Conservation (phyloP, 2,888 invertebrate genomes). For the Drosophila paucipuncta region DNA sequence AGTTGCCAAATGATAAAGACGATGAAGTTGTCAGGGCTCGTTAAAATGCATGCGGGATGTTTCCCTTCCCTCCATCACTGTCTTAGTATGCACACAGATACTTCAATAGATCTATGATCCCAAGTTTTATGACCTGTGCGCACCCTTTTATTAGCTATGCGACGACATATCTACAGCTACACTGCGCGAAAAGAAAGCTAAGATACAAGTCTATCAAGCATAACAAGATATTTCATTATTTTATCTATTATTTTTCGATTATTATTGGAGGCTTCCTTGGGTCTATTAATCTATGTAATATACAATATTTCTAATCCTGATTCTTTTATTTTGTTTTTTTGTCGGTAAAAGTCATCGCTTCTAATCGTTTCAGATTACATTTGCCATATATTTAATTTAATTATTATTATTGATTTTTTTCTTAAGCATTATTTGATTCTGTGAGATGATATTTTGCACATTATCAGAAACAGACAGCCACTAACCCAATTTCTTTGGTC, state of each 20-base stretch:
- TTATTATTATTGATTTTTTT: neutral
- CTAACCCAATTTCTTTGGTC: neutral
- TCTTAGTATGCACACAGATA: neutral
- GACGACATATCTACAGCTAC: neutral
- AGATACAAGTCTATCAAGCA: too few species aligned
- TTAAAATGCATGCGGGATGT: slow-evolving; percentile 35
- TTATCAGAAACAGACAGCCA: neutral
- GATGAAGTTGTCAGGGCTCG: slow-evolving; percentile 34
- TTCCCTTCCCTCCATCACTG: fast-evolving
- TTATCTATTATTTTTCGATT: neutral
- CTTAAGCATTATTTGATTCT: neutral
- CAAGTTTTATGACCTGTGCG: slow-evolving; percentile 19
- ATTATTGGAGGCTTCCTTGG: too few species aligned
- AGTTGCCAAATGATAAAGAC: slow-evolving; percentile 37
- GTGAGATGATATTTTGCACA: neutral
- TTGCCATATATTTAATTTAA: neutral
- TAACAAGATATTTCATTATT: neutral
- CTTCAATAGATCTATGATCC: slow-evolving; percentile 4
- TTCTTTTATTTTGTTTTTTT: neutral
- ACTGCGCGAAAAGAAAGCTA: slow-evolving; percentile 16
- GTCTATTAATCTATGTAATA: neutral
- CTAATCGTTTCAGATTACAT: neutral
- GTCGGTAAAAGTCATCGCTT: neutral
- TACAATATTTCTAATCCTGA: neutral
- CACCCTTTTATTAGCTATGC: slow-evolving; percentile 12